Base-by-base conservation (phyloP, 2,113 vertebrate species). In the Ramphastos sulfuratus region DNA sequence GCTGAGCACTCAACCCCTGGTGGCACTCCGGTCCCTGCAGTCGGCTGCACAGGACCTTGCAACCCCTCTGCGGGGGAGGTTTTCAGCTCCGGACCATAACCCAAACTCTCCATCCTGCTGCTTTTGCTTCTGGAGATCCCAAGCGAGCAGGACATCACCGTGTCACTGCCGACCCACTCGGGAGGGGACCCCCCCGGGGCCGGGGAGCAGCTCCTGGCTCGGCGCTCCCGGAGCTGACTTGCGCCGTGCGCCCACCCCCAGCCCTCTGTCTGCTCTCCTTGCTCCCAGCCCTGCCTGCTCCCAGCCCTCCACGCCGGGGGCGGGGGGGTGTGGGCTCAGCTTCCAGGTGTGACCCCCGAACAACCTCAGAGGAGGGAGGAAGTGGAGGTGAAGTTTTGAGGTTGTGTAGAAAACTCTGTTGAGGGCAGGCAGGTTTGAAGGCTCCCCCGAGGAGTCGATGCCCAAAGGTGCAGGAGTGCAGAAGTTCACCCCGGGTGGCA, bases 181-280 rank as follows among this genome's bases (percentile, higher is more conserved):
- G 1, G 4, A 44, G 72, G 46, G 18, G 12, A 1, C 50, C 2
- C 42, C 9, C 19, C 37, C 1, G 0, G 37, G 2, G 21, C 5
- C 75, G 48, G 63, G 63, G 44, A 31, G 42, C 61, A 54, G 52
- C 35, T 78, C 39, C 55, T 23, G 1, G 1, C 61, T 58, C 82
- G 70, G 30, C 42, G 5, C 42, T 42, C 42, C 19, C 1, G 37
- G 19, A 28, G 7, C 16, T 0, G 4, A 0, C 17, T 10, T 15
- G 42, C 0, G 13, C 28, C 1, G 1, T 1, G 0, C 33, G 74
- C 70, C 70, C 0, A 0, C 39, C 8, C 50, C 50, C 23, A 52
- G 12, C 52, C 15, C 44, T 2, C 39, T 58, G 65, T 65, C 39
- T 55, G 48, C 48, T 35, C 23, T 37, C n/a, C 56, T 52, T 7